Evolutionary conservation across 1,140 invertebrate species (phyloP), one percentile per base, ranked within the genome.

Genomic region (Mercenaria mercenaria): DNA sequence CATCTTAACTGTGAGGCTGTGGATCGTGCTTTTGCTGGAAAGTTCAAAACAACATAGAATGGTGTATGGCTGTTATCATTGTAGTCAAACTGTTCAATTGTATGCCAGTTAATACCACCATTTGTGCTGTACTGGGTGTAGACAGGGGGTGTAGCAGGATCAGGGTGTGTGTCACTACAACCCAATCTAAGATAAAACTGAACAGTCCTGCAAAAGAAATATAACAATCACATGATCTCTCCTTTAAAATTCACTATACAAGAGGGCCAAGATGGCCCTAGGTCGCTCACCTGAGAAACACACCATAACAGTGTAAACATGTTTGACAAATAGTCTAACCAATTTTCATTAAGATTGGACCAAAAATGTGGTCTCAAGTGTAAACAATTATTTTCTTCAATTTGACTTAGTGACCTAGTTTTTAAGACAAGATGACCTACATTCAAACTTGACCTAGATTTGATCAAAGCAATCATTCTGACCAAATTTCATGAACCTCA

Each of bases 121-220:
- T 96, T 94, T 18, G 91, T 93, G 6, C 95, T 95, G 92, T 94
- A 96, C 90, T 96, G 96, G 0, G 96, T 90, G 41, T 95, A 94
- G 8, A 96, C 93, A 37, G 93, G 94, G 34, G 92, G 91, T 74
- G 91, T 92, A 84, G 85, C 89, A 50, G 84, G 92, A n/a, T 88
- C 90, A 4, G 92, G 90, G 39, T 91, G 74, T 1, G 61, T 77
- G 0, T 37, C 37, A 23, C 89, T 85, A 93, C 94, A 96, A 10
- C 95, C 95, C 41, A 95, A 91, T 76, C 92, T 92, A 18, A 96
- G 76, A 80, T 95, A 95, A 91, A 96, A 96, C 92, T 96, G 95
- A 11, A 96, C 88, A 15, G 92, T 93, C 87, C 96, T 96, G 91
- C 56, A 81, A 91, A 23, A 20, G 6, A 47, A 47, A 47, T 47